Base-by-base conservation (phyloP, 2,797 vertebrate species). In the Acanthiza pusilla region DNA sequence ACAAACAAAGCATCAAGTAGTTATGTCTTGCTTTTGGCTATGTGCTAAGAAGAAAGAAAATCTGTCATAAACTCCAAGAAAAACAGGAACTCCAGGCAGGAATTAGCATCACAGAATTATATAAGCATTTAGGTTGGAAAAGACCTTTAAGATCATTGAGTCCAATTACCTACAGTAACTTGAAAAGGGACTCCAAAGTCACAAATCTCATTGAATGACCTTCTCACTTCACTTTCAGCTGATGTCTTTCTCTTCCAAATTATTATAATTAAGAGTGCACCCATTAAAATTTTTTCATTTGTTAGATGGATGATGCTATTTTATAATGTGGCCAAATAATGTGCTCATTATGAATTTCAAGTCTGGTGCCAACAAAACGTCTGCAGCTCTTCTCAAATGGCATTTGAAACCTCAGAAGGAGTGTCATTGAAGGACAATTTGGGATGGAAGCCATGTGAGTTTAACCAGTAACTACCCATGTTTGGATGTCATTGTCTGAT, bases 261-360 rank as follows among this genome's bases (percentile, higher is more conserved):
- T 96, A 82, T 95, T 96, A 61, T 89, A 96, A 96, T 97, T 96
- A 95, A 93, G 74, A 96, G 80, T 94, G 30, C 29, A 75, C 42
- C 55, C 76, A 86, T 95, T 97, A 95, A 82, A 45, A 10, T 81
- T 95, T 97, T 97, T 98, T 80, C 55, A 84, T 97, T 96, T 97
- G 91, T 97, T 93, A 94, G 78, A 96, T 94, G 80, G 91, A 97
- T 97, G 91, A 94, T 92, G 85, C 34, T 85, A 32, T 92, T 97
- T 96, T 92, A 95, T 88, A 93, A 95, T 78, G 68, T 80, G 80
- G 84, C 89, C 89, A 96, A 97, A 84, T 96, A 96, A 94, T 89
- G 21, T 91, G 36, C 36, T 85, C 82, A 92, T 97, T 97, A 96
- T 81, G 83, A 97, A 79, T 95, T 88, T 92, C 21, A 75, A 88